Evolutionary conservation across 2,888 invertebrate genomes (phyloP).

Genomic region (Pelosia muscerda): DNA sequence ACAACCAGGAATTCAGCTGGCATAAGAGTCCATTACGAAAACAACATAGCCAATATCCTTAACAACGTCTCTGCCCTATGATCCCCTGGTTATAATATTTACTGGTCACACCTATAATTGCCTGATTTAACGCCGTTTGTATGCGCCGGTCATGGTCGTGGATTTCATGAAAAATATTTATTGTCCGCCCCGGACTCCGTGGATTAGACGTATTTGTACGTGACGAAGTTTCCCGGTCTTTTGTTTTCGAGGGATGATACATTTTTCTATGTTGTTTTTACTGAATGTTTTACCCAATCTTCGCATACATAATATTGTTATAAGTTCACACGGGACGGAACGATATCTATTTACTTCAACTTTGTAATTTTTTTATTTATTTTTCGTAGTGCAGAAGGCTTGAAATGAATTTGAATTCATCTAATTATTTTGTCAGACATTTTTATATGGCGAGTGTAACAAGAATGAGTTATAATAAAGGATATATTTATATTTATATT

Average conservation of each 20-base stretch:
- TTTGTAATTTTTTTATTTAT: background rate
- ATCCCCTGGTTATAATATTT: conserved; percentile 81
- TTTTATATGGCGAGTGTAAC: no score
- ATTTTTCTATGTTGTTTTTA: conserved; percentile 8
- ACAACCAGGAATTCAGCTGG: conserved; percentile 44
- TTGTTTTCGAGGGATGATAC: conserved; percentile 49
- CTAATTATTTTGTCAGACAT: no score
- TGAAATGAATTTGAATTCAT: background rate
- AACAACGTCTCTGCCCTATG: conserved; percentile 60
- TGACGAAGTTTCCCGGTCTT: conserved; percentile 62
- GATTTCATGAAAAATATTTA: conserved; percentile 86
- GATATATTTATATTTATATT: no score
- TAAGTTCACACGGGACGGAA: background rate
- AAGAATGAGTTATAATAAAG: no score
- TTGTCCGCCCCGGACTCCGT: conserved; percentile 71
- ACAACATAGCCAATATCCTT: conserved; percentile 57
- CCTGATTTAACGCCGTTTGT: conserved; percentile 84
- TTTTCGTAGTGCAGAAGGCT: background rate
- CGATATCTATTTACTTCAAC: background rate
- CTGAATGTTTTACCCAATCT: background rate
- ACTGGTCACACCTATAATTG: conserved; percentile 84
- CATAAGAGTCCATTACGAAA: conserved; percentile 53
- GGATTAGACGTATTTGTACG: conserved; percentile 85
- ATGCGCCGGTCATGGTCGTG: conserved; percentile 75
- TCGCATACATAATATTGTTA: background rate